Base-by-base conservation (phyloP, 1,140 invertebrate species). In the Brachionus angularis region DNA sequence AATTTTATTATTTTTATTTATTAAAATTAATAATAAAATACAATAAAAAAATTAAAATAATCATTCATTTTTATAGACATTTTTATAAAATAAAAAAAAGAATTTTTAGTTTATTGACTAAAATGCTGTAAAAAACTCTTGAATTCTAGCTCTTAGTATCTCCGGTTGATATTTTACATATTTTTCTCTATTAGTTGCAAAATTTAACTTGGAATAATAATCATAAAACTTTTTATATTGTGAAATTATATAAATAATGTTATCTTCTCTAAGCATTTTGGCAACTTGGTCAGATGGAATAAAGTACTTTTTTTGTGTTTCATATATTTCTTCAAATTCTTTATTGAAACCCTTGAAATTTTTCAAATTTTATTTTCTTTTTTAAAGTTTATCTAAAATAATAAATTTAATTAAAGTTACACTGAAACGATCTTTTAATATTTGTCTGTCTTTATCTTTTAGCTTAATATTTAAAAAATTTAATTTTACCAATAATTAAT, bases 151-250 rank as follows among this genome's bases (percentile, higher is more conserved):
- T 10, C 23, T 47, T 18, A 67, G 16, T 3, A n/a, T 18, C 4
- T 67, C 42, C 25, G 62, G 62, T 8, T 16, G 46, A n/a, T 67
- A 67, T 16, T 67, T 67, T 12, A 67, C 12, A 67, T 67, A 67
- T 67, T 67, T 67, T 8, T 67, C 62, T n/a, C 31, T 44, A 50
- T 67, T 67, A 34, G 62, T 67, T 29, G 62, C 62, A 36, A 67
- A 67, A 31, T 46, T 46, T 7, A 47, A 23, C 23, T 27, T 46
- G 12, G 62, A 46, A 50, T 67, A 67, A 5, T 18, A 23, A 18
- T 67, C 42, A 25, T 47, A 67, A 33, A 67, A 67, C 23, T 34
- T 46, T 67, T 67, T 18, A 21, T 67, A 67, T 18, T 67, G 62
- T 46, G 31, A 18, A 23, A n/a, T 42, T 10, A 67, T 42, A 67